Evolutionary conservation across 1,140 invertebrate species (phyloP).

Genomic region (Gonatopus flavifemur): DNA sequence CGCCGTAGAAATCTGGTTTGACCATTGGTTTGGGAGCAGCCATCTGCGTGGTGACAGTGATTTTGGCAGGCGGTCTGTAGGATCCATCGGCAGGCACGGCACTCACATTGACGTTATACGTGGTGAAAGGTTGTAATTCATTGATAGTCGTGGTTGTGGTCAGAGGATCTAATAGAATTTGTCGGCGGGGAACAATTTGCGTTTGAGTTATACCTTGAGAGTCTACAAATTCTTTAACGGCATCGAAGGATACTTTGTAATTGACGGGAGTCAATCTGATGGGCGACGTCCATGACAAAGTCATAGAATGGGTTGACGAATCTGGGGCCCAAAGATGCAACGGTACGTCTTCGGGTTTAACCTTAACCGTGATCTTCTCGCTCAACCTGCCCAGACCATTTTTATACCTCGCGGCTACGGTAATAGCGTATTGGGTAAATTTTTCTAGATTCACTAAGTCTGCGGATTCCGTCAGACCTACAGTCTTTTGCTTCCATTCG

Average conservation of each 20-base stretch:
- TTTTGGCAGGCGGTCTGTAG: constrained; percentile 87
- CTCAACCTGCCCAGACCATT: constrained; percentile 72
- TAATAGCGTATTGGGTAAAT: constrained; percentile 89
- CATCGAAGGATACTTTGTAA: constrained; percentile 91
- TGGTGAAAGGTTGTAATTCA: constrained; percentile 90
- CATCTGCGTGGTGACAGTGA: constrained; percentile 95
- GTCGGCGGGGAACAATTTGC: constrained; percentile 74
- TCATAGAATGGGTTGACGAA: constrained; percentile 87
- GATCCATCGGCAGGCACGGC: constrained; percentile 81
- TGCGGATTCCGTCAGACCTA: constrained; percentile 84
- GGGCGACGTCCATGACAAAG: constrained; percentile 89
- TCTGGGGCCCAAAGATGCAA: constrained; percentile 82
- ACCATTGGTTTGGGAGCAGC: constrained; percentile 95
- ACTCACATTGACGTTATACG: constrained; percentile 92
- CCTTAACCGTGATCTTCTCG: constrained; percentile 81
- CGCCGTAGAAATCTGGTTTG: constrained; percentile 89
- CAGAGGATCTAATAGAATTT: constrained; percentile 72
- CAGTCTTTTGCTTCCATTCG: constrained; percentile 83
- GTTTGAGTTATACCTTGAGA: constrained; percentile 90
- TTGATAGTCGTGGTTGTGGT: constrained; percentile 75
- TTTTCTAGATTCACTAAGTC: constrained; percentile 89
- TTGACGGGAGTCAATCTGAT: constrained; percentile 84
- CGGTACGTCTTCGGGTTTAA: constrained; percentile 89
- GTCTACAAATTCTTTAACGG: constrained; percentile 93
- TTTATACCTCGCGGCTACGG: constrained; percentile 83